These are phyloP conservation scores for Urocitellus parryii DNA, from an alignment of 2,113 vertebrate species.

Conservation along the genomic window DNA sequence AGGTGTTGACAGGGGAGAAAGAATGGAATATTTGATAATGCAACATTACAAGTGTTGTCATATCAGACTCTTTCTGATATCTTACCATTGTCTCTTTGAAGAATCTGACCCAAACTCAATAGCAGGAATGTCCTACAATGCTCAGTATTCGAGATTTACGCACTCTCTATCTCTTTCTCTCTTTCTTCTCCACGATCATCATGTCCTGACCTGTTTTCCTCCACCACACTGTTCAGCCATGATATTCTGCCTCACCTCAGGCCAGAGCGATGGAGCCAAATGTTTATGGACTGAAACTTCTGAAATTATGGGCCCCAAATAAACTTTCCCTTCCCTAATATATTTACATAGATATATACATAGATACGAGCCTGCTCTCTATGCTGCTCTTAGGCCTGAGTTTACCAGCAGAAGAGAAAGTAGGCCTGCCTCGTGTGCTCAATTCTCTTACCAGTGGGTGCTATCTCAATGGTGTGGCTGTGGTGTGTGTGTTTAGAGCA, in stretches of 20 bases:
- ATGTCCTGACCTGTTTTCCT: too few relatives aligned
- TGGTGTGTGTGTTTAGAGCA: neutral
- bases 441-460: neutral
- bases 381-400: neutral
- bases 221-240: too few relatives aligned
- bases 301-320: too few relatives aligned
- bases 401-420: neutral
- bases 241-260: too few relatives aligned
- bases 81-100: neutral
- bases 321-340: too few relatives aligned
- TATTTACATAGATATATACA: too few relatives aligned
- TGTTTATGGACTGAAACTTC: too few relatives aligned
- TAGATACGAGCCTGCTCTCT: neutral
- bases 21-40: neutral
- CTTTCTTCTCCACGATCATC: too few relatives aligned
- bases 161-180: too few relatives aligned
- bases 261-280: too few relatives aligned
- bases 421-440: rapidly evolving
- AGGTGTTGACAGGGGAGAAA: neutral
- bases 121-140: neutral
- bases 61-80: neutral
- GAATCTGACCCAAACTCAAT: neutral
- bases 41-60: neutral
- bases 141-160: neutral
- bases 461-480: too few relatives aligned